Evolutionary conservation across 2,797 vertebrate species (phyloP), one percentile per base, ranked within the genome.

Genomic region (Gymnothorax reevesii): DNA sequence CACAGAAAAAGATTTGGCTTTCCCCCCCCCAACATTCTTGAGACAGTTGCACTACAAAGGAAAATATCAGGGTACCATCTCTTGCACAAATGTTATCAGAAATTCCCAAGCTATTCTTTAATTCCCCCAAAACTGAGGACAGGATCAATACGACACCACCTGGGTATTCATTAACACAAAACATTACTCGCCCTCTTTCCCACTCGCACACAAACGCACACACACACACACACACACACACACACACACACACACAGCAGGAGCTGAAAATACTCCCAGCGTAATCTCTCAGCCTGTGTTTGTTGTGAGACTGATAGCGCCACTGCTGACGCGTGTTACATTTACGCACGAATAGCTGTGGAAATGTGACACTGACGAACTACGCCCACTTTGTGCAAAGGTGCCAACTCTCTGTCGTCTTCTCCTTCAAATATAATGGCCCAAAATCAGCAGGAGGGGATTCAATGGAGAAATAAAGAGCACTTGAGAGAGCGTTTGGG

Each of bases 361-460:
- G 87, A 84, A 86, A 85, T 62, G 69, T 22, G 84, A 89, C 82
- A 89, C 57, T 84, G 87, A 86, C 90, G 86, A 86, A 80, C 77
- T 77, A 87, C 2, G 88, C 69, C 84, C 42, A 62, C 86, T 88
- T 90, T 89, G 90, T 89, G 90, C 83, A 82, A 82, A 89, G 79
- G 85, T 84, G 89, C 86, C 86, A 87, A 88, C 87, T 87, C 85
- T 62, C 88, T 86, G 83, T 84, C 84, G 49, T 57, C 22, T 79
- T 57, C 2, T 71, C 85, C 84, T 82, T 49, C 52, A 60, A 15
- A 54, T 49, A 82, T 33, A 75, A 84, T 64, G 27, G 83, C 73
- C 25, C 17, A 57, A 73, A 54, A 57, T 52, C 55, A 49, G 27
- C n/a, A 12, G 13, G 33, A 57, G 27, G 2, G 17, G 13, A 22